Conservation (phyloP, 1,140 invertebrate genomes). For the Atta texana region DNA sequence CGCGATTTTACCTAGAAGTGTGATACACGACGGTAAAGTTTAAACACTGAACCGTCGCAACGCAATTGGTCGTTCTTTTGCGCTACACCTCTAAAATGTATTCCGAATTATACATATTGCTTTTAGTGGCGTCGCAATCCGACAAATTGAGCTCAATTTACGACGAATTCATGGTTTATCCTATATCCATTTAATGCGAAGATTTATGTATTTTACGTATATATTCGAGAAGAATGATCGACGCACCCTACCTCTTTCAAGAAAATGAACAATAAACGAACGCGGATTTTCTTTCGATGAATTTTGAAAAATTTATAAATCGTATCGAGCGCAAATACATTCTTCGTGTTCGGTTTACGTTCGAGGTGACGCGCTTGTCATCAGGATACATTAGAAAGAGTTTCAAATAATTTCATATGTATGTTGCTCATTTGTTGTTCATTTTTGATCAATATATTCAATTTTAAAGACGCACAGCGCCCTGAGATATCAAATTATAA, state of each 20-base stretch:
- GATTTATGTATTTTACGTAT: background rate
- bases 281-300: background rate
- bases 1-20: constrained; percentile 25
- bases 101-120: constrained; percentile 47
- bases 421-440: constrained; percentile 9
- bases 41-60: constrained; percentile 8
- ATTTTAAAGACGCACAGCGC: constrained; percentile 42
- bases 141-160: constrained; percentile 50
- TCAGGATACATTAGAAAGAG: background rate
- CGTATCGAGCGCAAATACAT: background rate
- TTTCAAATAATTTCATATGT: background rate
- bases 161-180: constrained; percentile 11
- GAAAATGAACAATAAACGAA: constrained; percentile 18
- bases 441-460: constrained; percentile 23
- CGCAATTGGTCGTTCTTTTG: constrained; percentile 11
- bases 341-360: background rate
- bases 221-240: constrained; percentile 29
- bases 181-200: constrained; percentile 24
- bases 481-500: constrained; percentile 13
- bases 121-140: constrained; percentile 11
- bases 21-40: background rate
- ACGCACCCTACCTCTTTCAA: background rate
- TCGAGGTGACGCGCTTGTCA: background rate
- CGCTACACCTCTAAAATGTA: constrained; percentile 30
- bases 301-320: background rate